Base-by-base conservation (phyloP, 2,113 vertebrate species). In the Ariopsis seemanni region DNA sequence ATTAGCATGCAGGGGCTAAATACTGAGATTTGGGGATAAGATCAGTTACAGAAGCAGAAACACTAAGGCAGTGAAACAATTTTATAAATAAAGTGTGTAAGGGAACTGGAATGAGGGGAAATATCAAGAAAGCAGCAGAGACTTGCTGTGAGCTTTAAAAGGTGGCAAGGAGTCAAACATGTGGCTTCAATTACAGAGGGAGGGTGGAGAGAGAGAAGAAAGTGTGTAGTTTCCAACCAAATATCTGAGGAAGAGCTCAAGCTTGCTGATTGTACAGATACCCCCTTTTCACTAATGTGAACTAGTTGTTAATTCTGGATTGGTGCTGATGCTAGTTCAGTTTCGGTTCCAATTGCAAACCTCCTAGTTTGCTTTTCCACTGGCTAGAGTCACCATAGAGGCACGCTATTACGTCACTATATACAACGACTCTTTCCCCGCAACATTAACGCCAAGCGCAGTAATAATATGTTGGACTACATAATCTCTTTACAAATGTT, bases 121-220 rank as follows among this genome's bases (percentile, higher is more conserved):
- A 65, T 9, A 27, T 8, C 0, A 25, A 55, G 63, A 55, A 25
- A 30, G 20, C 5, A 22, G 30, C 57, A 74, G 62, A 52, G 50
- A 42, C 25, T 55, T 1, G 27, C 10, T 18, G 74, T 15, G 74
- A 77, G 50, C 75, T 78, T 50, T 53, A 58, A 74, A 83, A 55
- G 58, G 60, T 71, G 85, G 53, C 65, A 57, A 52, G 11, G 71
- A 75, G 34, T 62, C 67, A 82, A 48, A 63, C 84, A 60, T 91
- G 60, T 89, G 89, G 86, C 1, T 85, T 88, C 17, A 87, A 91
- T 91, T 86, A 90, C 69, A 52, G 74, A 82, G 20, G 50, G 71
- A 50, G 8, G 22, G 34, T 22, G 34, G 71, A 48, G 34, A 74
- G 71, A 50, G 71, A 75, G 42, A 75, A 22, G 22, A 42, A 42